Conservation (phyloP, 2,888 invertebrate species). For the Odiellus spinosus region DNA sequence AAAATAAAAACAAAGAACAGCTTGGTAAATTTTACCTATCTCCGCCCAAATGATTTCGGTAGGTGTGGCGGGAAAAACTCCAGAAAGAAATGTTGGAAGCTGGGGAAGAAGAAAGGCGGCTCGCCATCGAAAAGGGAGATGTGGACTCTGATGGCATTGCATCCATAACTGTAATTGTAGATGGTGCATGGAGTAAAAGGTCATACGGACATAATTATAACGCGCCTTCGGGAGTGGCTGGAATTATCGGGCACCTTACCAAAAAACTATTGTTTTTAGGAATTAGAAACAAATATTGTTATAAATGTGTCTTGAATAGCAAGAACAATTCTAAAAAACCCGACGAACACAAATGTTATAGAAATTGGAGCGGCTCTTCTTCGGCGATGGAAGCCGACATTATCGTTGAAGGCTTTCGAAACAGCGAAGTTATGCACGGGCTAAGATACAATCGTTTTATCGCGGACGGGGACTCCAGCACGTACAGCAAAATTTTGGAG, state of each 20-base stretch:
- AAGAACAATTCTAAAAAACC: background rate
- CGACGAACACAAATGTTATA: background rate
- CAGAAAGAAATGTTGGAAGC: background rate
- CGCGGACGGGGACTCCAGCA: background rate
- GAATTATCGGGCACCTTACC: background rate
- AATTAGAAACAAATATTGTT: background rate
- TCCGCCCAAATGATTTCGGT: no score
- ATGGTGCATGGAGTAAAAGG: background rate
- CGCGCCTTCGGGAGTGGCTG: background rate
- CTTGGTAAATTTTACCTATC: no score
- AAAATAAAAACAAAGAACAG: no score
- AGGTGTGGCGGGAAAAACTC: background rate
- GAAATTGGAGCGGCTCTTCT: background rate
- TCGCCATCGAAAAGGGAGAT: background rate
- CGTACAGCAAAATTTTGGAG: background rate
- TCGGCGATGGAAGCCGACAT: background rate
- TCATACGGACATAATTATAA: background rate
- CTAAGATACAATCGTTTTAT: background rate
- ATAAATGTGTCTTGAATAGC: background rate
- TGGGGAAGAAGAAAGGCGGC: background rate
- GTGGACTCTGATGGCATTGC: background rate
- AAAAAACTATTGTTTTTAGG: background rate
- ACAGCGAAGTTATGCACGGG: background rate
- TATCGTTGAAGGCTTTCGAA: background rate
- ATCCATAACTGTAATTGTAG: background rate